Percentiles rank a stretch among this genome's conserved stretches.
Conservation (phyloP, 1,140 invertebrate genomes). For the Cyrtorhinus lividipennis region DNA sequence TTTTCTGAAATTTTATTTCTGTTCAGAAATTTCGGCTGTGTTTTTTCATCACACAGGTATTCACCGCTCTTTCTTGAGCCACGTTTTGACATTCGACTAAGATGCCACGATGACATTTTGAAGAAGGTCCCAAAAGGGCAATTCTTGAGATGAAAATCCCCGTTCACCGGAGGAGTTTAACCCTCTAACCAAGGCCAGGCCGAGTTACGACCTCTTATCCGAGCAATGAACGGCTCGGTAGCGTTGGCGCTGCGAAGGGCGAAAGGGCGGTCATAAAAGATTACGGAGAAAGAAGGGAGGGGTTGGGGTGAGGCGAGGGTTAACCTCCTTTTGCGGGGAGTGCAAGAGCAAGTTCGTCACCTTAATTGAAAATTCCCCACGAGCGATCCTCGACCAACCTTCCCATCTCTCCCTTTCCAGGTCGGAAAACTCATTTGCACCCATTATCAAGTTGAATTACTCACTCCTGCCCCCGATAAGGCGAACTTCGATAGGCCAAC, state of each 20-base stretch:
- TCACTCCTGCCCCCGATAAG: too few species aligned
- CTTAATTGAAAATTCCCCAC: not conserved
- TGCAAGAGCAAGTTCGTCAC: not conserved
- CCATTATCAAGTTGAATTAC: not conserved
- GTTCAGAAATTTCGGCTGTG: too few species aligned
- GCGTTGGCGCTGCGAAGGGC: not conserved
- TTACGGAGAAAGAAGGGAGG: too few species aligned
- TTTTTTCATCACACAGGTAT: too few species aligned
- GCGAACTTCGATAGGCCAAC: too few species aligned
- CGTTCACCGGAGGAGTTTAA: not conserved
- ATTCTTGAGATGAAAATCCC: not conserved
- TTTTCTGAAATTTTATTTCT: too few species aligned
- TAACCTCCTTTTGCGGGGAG: not conserved
- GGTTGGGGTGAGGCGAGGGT: not conserved
- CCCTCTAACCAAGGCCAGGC: not conserved
- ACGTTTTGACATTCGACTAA: not conserved
- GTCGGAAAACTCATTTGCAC: not conserved
- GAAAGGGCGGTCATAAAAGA: not conserved
- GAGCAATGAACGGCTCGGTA: not conserved
- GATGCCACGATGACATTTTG: not conserved
- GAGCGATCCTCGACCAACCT: not conserved
- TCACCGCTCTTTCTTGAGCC: too few species aligned
- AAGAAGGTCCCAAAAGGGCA: not conserved
- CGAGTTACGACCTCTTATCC: not conserved
- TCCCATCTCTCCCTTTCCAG: not conserved